phyloP scores from a whole-genome alignment of 1,140 invertebrate species.

The Cecropterus lyciades region DNA sequence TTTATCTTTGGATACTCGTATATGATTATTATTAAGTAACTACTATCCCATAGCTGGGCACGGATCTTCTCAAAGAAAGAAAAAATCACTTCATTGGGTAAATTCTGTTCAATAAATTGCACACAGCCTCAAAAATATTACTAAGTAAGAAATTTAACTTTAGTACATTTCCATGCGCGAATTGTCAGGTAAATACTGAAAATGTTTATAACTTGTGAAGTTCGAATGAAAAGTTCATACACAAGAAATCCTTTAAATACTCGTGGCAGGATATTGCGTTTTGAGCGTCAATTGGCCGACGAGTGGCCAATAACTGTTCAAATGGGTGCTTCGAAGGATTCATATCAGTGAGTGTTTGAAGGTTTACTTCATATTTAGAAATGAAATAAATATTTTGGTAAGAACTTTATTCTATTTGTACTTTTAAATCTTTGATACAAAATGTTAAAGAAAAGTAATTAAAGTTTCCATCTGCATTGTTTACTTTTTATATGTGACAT shows the following conservation, averaged over 20 bases:
- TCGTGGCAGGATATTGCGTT: conserved; percentile 68
- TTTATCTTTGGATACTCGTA: too few species aligned
- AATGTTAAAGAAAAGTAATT: too few species aligned
- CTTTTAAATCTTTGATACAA: too few species aligned
- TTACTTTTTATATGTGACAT: too few species aligned
- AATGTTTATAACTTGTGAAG: background rate
- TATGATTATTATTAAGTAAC: too few species aligned
- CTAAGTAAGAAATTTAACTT: too few species aligned
- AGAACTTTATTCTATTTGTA: background rate
- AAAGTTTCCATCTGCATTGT: too few species aligned
- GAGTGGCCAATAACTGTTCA: conserved; percentile 74
- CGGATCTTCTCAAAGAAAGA: background rate
- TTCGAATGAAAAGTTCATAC: conserved; percentile 37
- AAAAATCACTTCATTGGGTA: too few species aligned
- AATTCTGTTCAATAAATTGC: too few species aligned
- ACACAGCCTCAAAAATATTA: too few species aligned
- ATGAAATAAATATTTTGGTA: conserved; percentile 9
- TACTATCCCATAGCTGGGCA: too few species aligned
- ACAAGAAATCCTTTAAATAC: conserved; percentile 30
- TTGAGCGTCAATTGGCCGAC: conserved; percentile 61
- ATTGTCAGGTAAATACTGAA: background rate
- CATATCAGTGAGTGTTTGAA: conserved; percentile 51
- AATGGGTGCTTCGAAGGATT: conserved; percentile 60
- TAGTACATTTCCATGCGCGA: background rate
- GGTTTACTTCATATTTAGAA: conserved; percentile 31